These are phyloP conservation scores for Pangasianodon gigas DNA, from an alignment of 2,113 vertebrate genomes.

Conservation along the genomic window DNA sequence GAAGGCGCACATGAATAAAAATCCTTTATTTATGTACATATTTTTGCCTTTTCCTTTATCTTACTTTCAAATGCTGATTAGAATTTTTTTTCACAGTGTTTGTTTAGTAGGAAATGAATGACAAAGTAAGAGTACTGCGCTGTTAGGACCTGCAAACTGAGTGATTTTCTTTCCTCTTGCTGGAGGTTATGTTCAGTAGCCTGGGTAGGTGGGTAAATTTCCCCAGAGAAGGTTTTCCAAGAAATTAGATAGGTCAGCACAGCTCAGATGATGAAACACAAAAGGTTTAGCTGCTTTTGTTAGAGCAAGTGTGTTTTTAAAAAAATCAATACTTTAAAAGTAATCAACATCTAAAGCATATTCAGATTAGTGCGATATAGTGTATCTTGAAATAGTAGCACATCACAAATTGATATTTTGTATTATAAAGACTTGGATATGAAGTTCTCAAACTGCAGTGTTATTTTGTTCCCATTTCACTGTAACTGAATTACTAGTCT, in stretches of 20 bases:
- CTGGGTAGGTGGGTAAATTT: conserved; percentile 42
- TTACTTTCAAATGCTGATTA: conserved; percentile 27
- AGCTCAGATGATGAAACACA: conserved; percentile 17
- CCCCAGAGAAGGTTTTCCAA: conserved; percentile 41
- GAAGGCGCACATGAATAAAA: conserved; percentile 7
- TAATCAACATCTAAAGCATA: conserved; percentile 7
- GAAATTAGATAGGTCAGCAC: conserved; percentile 10
- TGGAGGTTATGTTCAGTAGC: conserved; percentile 40
- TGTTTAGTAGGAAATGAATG: conserved; percentile 23
- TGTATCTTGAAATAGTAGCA: conserved; percentile 13
- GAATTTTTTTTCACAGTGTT: conserved; percentile 19
- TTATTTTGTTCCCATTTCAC: neutral
- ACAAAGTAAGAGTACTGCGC: conserved; percentile 13
- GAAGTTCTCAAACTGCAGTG: neutral
- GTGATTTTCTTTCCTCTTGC: conserved; percentile 29
- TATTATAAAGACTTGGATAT: conserved; percentile 38
- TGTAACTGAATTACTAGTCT: neutral
- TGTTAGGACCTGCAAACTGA: neutral
- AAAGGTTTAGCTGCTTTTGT: conserved; percentile 4
- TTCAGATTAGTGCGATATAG: conserved; percentile 21
- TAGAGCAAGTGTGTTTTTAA: conserved; percentile 6
- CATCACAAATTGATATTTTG: conserved; percentile 23
- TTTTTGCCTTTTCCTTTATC: conserved; percentile 28
- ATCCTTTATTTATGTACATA: conserved; percentile 26
- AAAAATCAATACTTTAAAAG: conserved; percentile 15